Evolutionary conservation across 2,113 vertebrate species (phyloP).

Genomic region (Corythornis madagascariensis): DNA sequence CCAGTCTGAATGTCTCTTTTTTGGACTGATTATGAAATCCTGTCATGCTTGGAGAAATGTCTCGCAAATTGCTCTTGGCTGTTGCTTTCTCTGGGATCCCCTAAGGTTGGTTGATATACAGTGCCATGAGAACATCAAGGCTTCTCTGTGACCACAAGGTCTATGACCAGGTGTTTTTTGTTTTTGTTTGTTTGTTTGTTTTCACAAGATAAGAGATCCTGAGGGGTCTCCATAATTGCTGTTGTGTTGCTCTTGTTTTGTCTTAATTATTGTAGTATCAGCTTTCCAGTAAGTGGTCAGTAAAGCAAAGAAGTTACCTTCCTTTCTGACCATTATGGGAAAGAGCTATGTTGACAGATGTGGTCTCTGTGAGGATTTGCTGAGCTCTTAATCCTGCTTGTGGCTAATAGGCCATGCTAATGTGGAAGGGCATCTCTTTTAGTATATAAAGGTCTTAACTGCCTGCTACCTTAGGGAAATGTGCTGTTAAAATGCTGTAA

Average conservation of each 20-base stretch:
- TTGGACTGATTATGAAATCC: neutral
- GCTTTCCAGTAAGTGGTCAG: neutral
- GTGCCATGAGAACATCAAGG: neutral
- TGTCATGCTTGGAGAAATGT: neutral
- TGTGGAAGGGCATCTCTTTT: slow-evolving; percentile 2
- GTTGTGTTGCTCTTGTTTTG: neutral
- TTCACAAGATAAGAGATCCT: neutral
- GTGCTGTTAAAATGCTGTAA: neutral
- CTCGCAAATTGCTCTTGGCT: neutral
- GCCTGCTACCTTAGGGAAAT: neutral
- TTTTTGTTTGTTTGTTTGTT: neutral
- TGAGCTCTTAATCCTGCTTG: slow-evolving; percentile 50
- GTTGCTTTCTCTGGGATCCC: neutral
- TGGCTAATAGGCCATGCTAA: neutral
- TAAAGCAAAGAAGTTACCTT: slow-evolving; percentile 6
- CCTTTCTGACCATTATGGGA: neutral
- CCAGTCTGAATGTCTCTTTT: neutral
- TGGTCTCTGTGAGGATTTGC: neutral
- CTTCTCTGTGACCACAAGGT: neutral
- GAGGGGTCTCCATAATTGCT: neutral
- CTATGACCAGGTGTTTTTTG: neutral
- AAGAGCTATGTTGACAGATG: neutral
- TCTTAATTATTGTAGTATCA: neutral
- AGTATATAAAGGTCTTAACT: neutral
- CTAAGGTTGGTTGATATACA: neutral